Evolutionary conservation across 2,113 vertebrate genomes (phyloP).

Genomic region (Eudyptes chrysolophus): DNA sequence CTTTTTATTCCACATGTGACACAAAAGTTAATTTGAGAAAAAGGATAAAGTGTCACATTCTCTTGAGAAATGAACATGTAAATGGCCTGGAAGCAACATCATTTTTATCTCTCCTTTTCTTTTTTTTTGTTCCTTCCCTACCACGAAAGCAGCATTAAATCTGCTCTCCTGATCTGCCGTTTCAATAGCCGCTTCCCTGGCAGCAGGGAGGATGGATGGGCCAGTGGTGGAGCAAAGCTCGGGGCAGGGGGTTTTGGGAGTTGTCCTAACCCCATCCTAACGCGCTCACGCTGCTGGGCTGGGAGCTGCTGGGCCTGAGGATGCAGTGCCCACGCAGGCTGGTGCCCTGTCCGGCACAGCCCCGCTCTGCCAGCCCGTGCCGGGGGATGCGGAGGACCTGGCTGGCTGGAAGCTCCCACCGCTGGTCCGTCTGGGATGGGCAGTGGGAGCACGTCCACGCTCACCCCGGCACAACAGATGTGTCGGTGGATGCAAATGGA

Average conservation of each 20-base stretch:
- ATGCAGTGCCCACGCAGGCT: no score
- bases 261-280: not conserved
- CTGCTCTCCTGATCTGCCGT: not conserved
- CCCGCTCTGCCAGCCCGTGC: accelerated
- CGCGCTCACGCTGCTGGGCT: accelerated
- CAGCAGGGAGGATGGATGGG: not conserved
- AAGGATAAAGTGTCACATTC: conserved; percentile 65
- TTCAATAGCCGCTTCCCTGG: not conserved
- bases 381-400: accelerated
- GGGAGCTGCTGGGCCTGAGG: not conserved
- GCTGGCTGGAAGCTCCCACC: not conserved
- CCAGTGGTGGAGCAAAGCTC: not conserved
- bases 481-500: accelerated
- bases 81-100: conserved; percentile 64
- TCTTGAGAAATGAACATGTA: conserved; percentile 65
- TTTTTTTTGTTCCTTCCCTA: not conserved
- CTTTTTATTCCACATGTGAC: not conserved
- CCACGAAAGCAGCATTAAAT: not conserved
- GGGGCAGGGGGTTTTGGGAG: not conserved
- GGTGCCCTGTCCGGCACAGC: not conserved
- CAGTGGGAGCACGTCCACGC: accelerated
- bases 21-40: conserved; percentile 61
- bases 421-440: not conserved
- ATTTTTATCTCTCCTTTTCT: not conserved
- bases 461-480: not conserved